Evolutionary conservation across 2,888 invertebrate genomes (phyloP), one percentile per base, ranked within the genome.

Genomic region (Arctia plantaginis): DNA sequence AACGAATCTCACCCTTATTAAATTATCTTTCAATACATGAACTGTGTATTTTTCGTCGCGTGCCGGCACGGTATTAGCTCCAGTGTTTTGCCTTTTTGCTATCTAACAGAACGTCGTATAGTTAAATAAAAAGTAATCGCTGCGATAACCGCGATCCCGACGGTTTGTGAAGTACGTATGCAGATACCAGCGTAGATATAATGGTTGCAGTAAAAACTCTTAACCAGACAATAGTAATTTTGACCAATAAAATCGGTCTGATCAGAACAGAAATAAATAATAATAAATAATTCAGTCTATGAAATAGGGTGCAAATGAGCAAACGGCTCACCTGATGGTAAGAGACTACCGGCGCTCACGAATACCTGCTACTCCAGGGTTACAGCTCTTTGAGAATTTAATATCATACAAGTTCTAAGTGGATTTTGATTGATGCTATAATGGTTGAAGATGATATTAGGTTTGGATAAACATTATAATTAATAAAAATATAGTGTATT

Each of bases 121-220:
- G 81, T 76, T 80, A 83, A 87, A 87, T 90, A 89, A 90, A 90
- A 90, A 88, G 88, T 88, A 89, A 90, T 80, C 77, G 66, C 72
- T 0, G 66, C 66, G 87, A 87, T 90, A 90, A 89, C 83, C 83
- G 83, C 78, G 69, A 86, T 82, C 79, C 79, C 81, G 72, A 71
- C 73, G 70, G 78, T 81, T n/a, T 35, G 13, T 71, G 64, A 30
- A 35, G 65, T 47, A 47, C 64, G 64, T 64, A 27, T 27, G 20
- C 1, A 44, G 62, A 59, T 70, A 64, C 27, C 39, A 39, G 6
- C 30, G 30, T 39, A 55, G 30, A 62, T 62, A 62, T 30, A 30
- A n/a, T 3, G 51, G 12, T 55, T 7, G 51, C 7, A 8, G 23
- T 51, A 7, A 51, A 20, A 51, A 51, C 23, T 51, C 8, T 23